A percentile compares a stretch with the other conserved stretches of the same genome.
These are phyloP conservation scores for Lateolabrax maculatus DNA, from an alignment of 2,797 vertebrate genomes.

Conservation along the genomic window DNA sequence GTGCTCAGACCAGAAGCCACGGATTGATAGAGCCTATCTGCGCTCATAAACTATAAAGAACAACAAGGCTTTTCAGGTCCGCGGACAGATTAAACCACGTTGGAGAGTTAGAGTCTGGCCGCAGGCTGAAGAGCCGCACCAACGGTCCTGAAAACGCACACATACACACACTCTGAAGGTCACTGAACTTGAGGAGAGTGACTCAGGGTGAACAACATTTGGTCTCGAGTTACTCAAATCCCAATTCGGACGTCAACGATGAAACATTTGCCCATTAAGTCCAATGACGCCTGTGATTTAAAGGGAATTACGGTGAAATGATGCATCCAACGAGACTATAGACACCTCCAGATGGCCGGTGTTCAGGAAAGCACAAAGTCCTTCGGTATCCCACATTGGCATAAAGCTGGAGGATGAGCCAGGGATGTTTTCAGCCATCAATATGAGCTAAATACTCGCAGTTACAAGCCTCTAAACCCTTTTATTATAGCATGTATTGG, in stretches of 20 bases:
- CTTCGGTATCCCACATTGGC: slow-evolving; percentile 59
- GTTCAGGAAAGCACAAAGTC: slow-evolving; percentile 78
- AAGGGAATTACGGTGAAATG: slow-evolving; percentile 85
- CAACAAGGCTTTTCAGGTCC: slow-evolving; percentile 65
- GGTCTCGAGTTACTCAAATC: slow-evolving; percentile 82
- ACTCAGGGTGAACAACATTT: slow-evolving; percentile 80
- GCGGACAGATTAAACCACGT: slow-evolving; percentile 49
- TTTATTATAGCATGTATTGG: slow-evolving; percentile 63
- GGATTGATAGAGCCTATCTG: slow-evolving; percentile 48
- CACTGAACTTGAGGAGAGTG: slow-evolving; percentile 82
- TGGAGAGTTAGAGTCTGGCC: slow-evolving; percentile 54
- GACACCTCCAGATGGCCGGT: slow-evolving; percentile 85
- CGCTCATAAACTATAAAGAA: slow-evolving; percentile 62
- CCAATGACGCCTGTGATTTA: slow-evolving; percentile 86
- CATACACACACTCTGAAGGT: slow-evolving; percentile 81
- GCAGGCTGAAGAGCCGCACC: slow-evolving; percentile 64
- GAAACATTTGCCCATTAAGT: slow-evolving; percentile 86
- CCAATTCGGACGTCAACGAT: slow-evolving; percentile 76
- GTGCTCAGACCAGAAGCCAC: neutral
- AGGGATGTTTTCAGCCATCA: slow-evolving; percentile 60
- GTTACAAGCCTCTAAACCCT: slow-evolving; percentile 74
- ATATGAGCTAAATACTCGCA: slow-evolving; percentile 65
- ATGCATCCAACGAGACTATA: slow-evolving; percentile 80
- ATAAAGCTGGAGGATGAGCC: slow-evolving; percentile 63
- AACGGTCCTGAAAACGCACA: slow-evolving; percentile 64